A percentile compares a stretch with the other conserved stretches of the same genome.
Conservation (phyloP, 2,797 vertebrate genomes). For the Pyrocephalus nanus region DNA sequence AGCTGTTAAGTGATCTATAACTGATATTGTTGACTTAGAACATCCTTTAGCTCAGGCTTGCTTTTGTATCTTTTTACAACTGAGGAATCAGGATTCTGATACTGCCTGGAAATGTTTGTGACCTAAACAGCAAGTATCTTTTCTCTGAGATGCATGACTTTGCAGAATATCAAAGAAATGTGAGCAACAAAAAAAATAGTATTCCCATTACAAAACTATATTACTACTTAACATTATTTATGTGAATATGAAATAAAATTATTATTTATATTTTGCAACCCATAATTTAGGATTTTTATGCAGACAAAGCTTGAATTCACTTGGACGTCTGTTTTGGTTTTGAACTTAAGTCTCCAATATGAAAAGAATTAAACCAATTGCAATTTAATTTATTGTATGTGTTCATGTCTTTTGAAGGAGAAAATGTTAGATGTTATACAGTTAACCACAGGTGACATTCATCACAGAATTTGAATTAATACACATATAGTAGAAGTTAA, state of each 20-base stretch:
- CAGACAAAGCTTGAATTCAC: neutral
- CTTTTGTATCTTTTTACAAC: neutral
- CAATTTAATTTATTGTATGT: neutral
- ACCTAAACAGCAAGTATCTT: neutral
- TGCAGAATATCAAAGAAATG: neutral
- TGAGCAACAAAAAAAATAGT: neutral
- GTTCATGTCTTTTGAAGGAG: neutral
- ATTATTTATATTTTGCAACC: neutral
- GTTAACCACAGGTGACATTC: neutral
- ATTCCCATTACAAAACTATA: neutral
- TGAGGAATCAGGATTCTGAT: neutral
- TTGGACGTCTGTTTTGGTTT: neutral
- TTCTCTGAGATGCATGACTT: neutral
- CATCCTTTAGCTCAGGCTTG: neutral
- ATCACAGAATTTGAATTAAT: neutral
- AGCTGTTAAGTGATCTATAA: slow-evolving; percentile 47
- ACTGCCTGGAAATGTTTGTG: neutral
- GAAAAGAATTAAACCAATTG: neutral
- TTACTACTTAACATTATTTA: neutral
- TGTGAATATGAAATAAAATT: neutral
- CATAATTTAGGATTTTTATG: neutral
- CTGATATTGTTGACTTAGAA: slow-evolving; percentile 21
- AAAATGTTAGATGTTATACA: neutral
- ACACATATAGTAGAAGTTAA: neutral
- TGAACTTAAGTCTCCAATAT: neutral